phyloP scores from a whole-genome alignment of 2,888 invertebrate species.

The Drosophila multiciliata region DNA sequence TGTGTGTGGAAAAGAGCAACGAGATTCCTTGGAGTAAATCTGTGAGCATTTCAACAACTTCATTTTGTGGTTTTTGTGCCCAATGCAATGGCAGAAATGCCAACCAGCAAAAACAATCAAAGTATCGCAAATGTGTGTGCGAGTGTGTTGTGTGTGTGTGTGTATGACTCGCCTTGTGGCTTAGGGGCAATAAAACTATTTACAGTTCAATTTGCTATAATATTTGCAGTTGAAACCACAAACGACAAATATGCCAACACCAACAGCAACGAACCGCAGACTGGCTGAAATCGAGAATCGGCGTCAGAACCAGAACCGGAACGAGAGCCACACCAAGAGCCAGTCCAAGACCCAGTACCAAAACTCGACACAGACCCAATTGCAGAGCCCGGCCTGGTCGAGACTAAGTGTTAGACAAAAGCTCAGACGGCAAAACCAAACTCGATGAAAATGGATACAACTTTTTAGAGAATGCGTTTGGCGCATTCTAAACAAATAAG shows the following conservation, averaged over 20 bases:
- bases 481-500: conserved; percentile 42
- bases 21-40: conserved; percentile 68
- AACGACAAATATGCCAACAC: conserved; percentile 74
- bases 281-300: conserved; percentile 18
- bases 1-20: background rate
- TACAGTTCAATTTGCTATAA: conserved; percentile 81
- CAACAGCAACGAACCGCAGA: conserved; percentile 46
- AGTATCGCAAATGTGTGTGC: conserved; percentile 41
- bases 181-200: conserved; percentile 76
- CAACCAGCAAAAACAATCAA: conserved; percentile 49
- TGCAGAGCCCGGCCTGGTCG: background rate
- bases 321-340: conserved; percentile 8
- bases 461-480: conserved; percentile 59
- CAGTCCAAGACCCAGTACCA: conserved; percentile 8
- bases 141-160: conserved; percentile 13
- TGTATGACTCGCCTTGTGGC: conserved; percentile 51
- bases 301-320: conserved; percentile 5
- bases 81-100: conserved; percentile 31
- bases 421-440: conserved; percentile 13
- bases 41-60: conserved; percentile 70
- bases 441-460: conserved; percentile 47
- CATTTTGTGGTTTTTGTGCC: conserved; percentile 56
- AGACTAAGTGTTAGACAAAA: conserved; percentile 5
- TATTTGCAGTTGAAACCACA: conserved; percentile 74
- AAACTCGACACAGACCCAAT: conserved; percentile 15